Evolutionary conservation across 2,113 vertebrate genomes (phyloP).

Genomic region (Neotoma lepida): DNA sequence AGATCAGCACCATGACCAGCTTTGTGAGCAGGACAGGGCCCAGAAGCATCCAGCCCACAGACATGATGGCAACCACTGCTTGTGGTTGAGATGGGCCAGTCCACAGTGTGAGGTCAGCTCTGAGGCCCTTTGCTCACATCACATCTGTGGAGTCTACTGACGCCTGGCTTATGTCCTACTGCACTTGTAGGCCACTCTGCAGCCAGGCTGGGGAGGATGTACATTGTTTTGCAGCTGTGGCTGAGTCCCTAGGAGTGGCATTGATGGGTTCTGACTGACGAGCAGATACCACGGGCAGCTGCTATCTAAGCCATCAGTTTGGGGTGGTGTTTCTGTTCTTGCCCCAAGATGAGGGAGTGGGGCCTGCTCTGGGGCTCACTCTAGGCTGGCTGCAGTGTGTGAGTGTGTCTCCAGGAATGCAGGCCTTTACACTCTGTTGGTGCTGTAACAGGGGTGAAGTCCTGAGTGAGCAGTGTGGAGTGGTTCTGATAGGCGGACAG

Average conservation of each 20-base stretch:
- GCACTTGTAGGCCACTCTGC: background rate
- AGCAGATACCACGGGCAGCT: background rate
- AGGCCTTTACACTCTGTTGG: fast-evolving
- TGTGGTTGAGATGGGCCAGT: fast-evolving
- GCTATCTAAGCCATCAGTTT: fast-evolving
- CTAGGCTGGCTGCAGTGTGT: background rate
- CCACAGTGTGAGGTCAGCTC: fast-evolving
- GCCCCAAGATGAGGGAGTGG: background rate
- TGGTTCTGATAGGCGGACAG: fast-evolving
- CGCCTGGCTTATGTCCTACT: fast-evolving
- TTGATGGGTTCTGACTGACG: fast-evolving
- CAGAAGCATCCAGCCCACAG: fast-evolving
- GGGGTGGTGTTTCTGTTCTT: fast-evolving
- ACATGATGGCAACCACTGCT: fast-evolving
- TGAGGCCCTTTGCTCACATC: fast-evolving
- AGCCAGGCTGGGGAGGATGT: background rate
- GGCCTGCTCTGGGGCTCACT: background rate
- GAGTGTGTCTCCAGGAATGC: fast-evolving
- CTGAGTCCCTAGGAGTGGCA: fast-evolving
- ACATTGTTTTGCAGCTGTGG: fast-evolving
- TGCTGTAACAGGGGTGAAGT: fast-evolving
- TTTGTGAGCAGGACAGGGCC: background rate
- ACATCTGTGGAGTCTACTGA: fast-evolving
- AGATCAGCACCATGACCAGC: background rate
- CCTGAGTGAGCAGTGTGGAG: fast-evolving